Evolutionary conservation across 2,113 vertebrate genomes (phyloP).

Genomic region (Tupaia tana): DNA sequence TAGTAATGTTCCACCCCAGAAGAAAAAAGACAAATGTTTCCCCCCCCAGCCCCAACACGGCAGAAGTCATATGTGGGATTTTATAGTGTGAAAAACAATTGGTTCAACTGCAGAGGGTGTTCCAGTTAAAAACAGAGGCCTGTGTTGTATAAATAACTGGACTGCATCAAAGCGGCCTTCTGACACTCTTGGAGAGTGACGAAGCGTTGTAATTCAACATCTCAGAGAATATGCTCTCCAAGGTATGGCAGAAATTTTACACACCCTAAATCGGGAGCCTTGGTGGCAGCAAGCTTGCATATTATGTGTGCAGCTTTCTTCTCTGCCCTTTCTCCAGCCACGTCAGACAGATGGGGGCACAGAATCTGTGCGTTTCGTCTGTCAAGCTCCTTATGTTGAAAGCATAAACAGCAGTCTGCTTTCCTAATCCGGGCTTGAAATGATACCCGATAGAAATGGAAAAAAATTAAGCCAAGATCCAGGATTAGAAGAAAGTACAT

Average conservation of each 20-base stretch:
- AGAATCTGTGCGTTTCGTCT: slow-evolving; percentile 68
- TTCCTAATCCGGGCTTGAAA: slow-evolving; percentile 69
- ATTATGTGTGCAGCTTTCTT: neutral
- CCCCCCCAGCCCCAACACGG: neutral
- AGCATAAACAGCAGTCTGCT: slow-evolving; percentile 67
- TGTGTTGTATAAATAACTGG: slow-evolving; percentile 61
- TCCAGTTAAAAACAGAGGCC: slow-evolving; percentile 41
- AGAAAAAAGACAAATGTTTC: slow-evolving; percentile 40
- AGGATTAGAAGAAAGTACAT: slow-evolving; percentile 45
- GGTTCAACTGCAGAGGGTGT: neutral
- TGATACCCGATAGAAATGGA: slow-evolving; percentile 65
- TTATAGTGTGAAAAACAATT: slow-evolving; percentile 61
- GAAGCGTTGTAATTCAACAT: slow-evolving; percentile 59
- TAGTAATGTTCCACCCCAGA: neutral
- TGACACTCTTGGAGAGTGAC: slow-evolving; percentile 23
- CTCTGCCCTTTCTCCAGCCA: neutral
- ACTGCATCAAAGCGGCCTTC: slow-evolving; percentile 57
- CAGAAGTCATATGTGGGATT: neutral
- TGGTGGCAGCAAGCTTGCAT: neutral
- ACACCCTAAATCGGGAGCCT: slow-evolving; percentile 58
- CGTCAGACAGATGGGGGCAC: slow-evolving; percentile 81
- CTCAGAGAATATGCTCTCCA: slow-evolving; percentile 42
- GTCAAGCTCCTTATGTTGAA: slow-evolving; percentile 78
- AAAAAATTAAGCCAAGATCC: slow-evolving; percentile 72
- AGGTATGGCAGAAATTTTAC: slow-evolving; percentile 66